Evolutionary conservation across 2,888 invertebrate species (phyloP), one percentile per base, ranked within the genome.

Genomic region (Drosophila mercatorum): DNA sequence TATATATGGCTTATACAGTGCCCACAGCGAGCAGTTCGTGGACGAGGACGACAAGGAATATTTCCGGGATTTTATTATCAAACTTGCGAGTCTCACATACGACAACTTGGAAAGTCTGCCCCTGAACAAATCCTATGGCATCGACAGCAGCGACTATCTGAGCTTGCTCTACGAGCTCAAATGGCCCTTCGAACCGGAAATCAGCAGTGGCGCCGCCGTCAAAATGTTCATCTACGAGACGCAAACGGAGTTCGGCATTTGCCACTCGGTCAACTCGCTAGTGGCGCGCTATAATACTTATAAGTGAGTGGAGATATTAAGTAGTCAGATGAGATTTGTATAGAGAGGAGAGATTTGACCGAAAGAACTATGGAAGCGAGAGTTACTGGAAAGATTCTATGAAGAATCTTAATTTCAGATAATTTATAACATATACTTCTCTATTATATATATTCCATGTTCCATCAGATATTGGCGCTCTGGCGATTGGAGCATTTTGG

Each of bases 241-340:
- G 0, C 91, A 95, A 11, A 95, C 95, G 0, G 96, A 96, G 90
- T 94, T 95, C 93, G 96, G 96, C 2, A 91, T 95, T 64, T 96
- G 96, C 79, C 95, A 95, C 89, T 93, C 95, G 28, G 94, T 95
- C 56, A 96, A 96, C 88, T 95, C 96, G 0, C 93, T 94, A 80
- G 93, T 95, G 38, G 95, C 95, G 1, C 90, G 94, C 43, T 93
- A 93, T 68, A 93, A 91, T 72, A 83, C 92, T 28, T 92, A 87
- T 51, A 81, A 90, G 89, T 93, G 68, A 66, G 89, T 88, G n/a
- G 3, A 4, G n/a, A 10, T 11, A 31, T 3, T 5, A 4, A n/a
- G 7, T 28, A 28, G 14, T 34, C 31, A 7, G 28, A 31, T n/a
- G 34, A 10, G 34, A 34, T 34, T 34, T 34, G 34, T 34, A 34